These are phyloP conservation scores for Theodoxus fluviatilis DNA, from an alignment of 2,888 invertebrate genomes.

Conservation along the genomic window DNA sequence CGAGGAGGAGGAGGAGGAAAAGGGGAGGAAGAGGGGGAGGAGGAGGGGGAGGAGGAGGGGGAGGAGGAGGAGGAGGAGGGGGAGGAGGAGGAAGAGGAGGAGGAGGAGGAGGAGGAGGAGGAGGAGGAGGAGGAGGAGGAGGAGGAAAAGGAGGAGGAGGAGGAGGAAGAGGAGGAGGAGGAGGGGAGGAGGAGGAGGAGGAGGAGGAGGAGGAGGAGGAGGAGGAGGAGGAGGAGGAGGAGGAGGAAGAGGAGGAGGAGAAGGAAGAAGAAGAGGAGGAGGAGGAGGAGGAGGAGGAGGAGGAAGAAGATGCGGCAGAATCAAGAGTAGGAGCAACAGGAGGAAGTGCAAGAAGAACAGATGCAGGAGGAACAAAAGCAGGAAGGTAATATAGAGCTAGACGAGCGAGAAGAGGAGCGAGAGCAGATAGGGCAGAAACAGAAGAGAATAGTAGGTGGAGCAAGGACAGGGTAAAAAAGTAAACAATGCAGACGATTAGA, in stretches of 20 bases:
- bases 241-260: conserved; percentile 13
- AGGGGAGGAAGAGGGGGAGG: not conserved
- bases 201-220: conserved; percentile 23
- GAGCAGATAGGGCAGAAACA: too few species aligned
- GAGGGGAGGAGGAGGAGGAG: not conserved
- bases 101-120: not conserved
- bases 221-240: conserved; percentile 19
- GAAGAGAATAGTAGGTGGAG: too few species aligned
- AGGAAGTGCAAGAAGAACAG: not conserved
- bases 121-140: conserved; percentile 22
- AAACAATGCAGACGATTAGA: too few species aligned
- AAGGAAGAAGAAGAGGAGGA: not conserved
- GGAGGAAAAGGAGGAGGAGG: conserved; percentile 20
- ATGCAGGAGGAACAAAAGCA: not conserved
- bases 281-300: not conserved
- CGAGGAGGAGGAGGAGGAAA: not conserved
- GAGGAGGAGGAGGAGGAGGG: not conserved
- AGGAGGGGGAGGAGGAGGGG: not conserved
- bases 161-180: not conserved
- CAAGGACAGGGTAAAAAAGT: too few species aligned
- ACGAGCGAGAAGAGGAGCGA: not conserved
- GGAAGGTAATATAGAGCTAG: not conserved
- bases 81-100: not conserved
- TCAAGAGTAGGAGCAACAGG: not conserved
- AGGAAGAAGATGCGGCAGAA: conserved; percentile 17